A percentile compares a stretch with the other conserved stretches of the same genome.
phyloP scores from a whole-genome alignment of 2,113 vertebrate species.

The Sinocyclocheilus maitianheensis region DNA sequence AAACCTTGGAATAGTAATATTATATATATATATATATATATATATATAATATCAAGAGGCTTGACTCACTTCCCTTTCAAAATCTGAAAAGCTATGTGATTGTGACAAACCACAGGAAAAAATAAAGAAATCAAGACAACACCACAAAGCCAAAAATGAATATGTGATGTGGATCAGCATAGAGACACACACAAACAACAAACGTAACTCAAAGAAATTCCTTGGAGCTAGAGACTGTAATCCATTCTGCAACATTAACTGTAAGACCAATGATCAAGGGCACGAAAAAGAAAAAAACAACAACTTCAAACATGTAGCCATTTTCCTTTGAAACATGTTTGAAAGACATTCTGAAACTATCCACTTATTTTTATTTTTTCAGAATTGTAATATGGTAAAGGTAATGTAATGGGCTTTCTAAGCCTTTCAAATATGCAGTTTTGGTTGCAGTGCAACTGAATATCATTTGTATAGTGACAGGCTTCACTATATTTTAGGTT shows the following conservation, averaged over 20 bases:
- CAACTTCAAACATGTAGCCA: no score
- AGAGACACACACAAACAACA: conserved; percentile 1
- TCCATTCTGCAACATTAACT: neutral
- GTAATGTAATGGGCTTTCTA: neutral
- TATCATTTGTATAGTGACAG: neutral
- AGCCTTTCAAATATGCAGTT: neutral
- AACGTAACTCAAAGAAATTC: neutral
- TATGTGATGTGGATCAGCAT: neutral
- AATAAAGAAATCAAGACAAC: neutral
- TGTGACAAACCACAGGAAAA: neutral
- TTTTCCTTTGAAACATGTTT: no score
- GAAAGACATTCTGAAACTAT: neutral
- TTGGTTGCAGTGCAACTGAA: neutral
- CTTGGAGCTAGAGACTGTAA: neutral
- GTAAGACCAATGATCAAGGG: neutral
- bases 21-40: no score
- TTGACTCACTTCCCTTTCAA: neutral
- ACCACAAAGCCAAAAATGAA: neutral
- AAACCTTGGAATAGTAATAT: no score
- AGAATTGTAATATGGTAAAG: neutral
- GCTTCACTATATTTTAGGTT: neutral
- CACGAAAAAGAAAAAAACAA: neutral
- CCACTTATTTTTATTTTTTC: neutral
- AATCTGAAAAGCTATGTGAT: neutral
- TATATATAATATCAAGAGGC: neutral